Conservation (phyloP, 2,113 vertebrate genomes). For the Tamias sibiricus region DNA sequence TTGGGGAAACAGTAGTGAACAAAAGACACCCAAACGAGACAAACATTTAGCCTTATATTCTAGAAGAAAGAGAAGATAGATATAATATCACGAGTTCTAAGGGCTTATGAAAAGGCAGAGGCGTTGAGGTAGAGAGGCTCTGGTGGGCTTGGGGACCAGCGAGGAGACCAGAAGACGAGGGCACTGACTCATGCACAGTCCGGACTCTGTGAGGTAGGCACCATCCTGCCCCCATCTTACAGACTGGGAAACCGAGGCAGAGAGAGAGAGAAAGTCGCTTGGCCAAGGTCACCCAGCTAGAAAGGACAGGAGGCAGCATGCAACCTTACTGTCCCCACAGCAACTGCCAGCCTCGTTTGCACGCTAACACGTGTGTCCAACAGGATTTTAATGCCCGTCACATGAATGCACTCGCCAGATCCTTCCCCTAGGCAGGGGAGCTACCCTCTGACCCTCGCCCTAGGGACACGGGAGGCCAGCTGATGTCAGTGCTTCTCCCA, state of each 20-base stretch:
- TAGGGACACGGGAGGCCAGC: neutral
- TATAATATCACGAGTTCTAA: neutral
- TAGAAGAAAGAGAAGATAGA: neutral
- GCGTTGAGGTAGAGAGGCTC: neutral
- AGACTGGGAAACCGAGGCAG: slow-evolving; percentile 4
- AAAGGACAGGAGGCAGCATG: rapidly evolving
- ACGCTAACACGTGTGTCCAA: neutral
- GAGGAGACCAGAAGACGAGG: neutral
- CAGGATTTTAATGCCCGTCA: neutral
- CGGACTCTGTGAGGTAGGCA: neutral
- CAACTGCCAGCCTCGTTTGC: neutral
- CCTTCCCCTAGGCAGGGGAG: neutral
- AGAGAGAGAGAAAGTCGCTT: neutral
- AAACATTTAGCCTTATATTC: neutral
- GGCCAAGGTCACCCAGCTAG: neutral
- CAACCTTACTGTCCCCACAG: rapidly evolving
- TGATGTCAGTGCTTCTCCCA: neutral
- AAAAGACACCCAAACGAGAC: neutral
- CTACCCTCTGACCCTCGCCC: neutral
- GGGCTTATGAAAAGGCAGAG: neutral
- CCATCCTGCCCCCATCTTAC: neutral
- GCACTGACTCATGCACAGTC: neutral
- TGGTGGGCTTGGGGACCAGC: neutral
- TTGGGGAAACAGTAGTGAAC: neutral
- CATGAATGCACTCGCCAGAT: neutral